phyloP scores from a whole-genome alignment of 1,140 invertebrate genomes.

The Panulirus ornatus region DNA sequence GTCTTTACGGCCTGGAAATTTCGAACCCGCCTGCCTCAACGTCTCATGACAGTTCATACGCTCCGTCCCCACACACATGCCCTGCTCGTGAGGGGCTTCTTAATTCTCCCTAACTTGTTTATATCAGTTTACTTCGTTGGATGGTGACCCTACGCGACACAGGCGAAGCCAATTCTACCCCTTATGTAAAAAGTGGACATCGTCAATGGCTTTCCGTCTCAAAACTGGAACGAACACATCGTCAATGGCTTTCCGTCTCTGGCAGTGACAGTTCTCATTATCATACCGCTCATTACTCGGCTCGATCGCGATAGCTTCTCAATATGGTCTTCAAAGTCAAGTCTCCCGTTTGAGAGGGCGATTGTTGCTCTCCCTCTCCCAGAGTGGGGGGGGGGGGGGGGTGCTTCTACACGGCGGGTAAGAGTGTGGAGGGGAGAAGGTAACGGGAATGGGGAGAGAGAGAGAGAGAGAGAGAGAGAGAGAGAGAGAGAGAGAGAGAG shows the following conservation, averaged over 20 bases:
- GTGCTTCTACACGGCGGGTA: not conserved
- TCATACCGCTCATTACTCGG: too few species aligned
- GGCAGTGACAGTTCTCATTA: not conserved
- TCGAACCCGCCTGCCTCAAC: not conserved
- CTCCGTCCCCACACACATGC: too few species aligned
- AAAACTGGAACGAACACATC: not conserved
- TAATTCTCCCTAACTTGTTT: too few species aligned
- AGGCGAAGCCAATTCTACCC: too few species aligned
- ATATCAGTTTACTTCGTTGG: too few species aligned
- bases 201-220: not conserved
- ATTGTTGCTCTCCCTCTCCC: not conserved
- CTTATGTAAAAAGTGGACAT: not conserved
- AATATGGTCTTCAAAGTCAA: not conserved
- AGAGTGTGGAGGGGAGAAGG: not conserved
- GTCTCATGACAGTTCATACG: too few species aligned
- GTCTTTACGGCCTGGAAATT: not conserved
- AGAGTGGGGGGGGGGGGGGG: not conserved
- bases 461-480: slow-evolving; percentile 7
- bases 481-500: slow-evolving; percentile 7
- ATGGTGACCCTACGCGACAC: too few species aligned
- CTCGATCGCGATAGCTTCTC: not conserved
- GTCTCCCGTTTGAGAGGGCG: not conserved
- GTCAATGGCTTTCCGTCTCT: not conserved
- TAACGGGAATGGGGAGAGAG: not conserved
- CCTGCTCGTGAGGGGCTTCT: too few species aligned